These are phyloP conservation scores for Macroglossus sobrinus DNA, from an alignment of 2,113 vertebrate species.

Conservation along the genomic window DNA sequence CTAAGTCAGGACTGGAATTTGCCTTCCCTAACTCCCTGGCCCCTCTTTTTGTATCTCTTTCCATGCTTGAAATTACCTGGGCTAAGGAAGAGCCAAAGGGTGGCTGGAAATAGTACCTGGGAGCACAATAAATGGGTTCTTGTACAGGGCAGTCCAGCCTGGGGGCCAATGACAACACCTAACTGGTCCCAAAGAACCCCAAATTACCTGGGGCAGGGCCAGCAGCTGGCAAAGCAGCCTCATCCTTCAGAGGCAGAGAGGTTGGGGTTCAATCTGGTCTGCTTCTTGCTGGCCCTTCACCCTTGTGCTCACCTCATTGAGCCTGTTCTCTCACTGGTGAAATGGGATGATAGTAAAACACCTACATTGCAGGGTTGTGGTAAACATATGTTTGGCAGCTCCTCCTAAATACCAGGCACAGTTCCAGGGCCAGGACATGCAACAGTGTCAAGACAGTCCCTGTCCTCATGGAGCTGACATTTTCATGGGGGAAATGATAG, in stretches of 20 bases:
- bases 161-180: not conserved
- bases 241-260: not conserved
- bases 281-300: not conserved
- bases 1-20: not conserved
- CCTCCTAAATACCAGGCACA: not conserved
- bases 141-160: not conserved
- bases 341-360: not conserved
- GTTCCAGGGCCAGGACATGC: not conserved
- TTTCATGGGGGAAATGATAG: not conserved
- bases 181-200: not conserved
- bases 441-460: not conserved
- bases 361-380: rapidly evolving
- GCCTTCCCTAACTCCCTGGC: not conserved
- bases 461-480: not conserved
- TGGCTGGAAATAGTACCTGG: not conserved
- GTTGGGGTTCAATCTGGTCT: not conserved
- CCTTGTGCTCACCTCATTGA: not conserved
- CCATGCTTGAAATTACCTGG: not conserved
- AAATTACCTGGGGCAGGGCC: not conserved
- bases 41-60: not conserved
- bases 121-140: not conserved
- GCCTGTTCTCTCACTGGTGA: not conserved
- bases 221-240: not conserved
- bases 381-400: too few species aligned
- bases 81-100: not conserved